phyloP scores from a whole-genome alignment of 2,113 vertebrate genomes.

The Corythoichthys haematopterus region DNA sequence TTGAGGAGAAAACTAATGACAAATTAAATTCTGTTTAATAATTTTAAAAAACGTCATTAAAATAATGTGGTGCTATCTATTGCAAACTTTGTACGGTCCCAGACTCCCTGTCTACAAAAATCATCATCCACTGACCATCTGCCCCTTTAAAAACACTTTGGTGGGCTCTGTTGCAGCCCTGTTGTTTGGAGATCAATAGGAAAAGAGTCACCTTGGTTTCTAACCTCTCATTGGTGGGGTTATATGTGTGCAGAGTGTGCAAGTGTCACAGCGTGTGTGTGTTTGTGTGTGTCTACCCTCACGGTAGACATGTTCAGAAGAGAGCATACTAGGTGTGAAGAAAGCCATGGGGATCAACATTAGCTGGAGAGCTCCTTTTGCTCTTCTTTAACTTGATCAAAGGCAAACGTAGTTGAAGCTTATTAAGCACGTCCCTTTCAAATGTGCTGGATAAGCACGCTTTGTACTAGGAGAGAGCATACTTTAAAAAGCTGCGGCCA shows the following conservation, averaged over 20 bases:
- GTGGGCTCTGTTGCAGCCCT: constrained; percentile 38
- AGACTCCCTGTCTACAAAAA: constrained; percentile 21
- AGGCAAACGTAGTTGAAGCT: constrained; percentile 73
- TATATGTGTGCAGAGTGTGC: constrained; percentile 37
- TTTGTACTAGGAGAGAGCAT: constrained; percentile 45
- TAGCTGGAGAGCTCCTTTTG: constrained; percentile 72
- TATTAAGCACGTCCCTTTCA: constrained; percentile 68
- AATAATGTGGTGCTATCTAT: background rate
- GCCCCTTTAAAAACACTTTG: constrained; percentile 44
- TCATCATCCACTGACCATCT: constrained; percentile 24
- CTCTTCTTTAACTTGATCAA: constrained; percentile 77
- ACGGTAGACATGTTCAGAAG: constrained; percentile 48
- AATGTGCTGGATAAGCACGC: constrained; percentile 57
- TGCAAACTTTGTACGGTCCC: background rate
- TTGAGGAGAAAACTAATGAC: background rate
- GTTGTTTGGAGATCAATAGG: constrained; percentile 72
- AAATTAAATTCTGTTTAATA: background rate
- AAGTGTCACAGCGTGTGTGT: constrained; percentile 29
- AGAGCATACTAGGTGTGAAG: constrained; percentile 56
- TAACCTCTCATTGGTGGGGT: constrained; percentile 66
- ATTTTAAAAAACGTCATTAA: background rate
- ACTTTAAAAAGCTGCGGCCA: constrained; percentile 49
- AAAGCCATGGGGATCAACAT: constrained; percentile 70
- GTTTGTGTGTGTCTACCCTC: constrained; percentile 25
- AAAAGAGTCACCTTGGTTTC: constrained; percentile 79